A percentile compares a stretch with the other conserved stretches of the same genome.
phyloP scores from a whole-genome alignment of 2,888 invertebrate genomes.

The Tetragonisca angustula region DNA sequence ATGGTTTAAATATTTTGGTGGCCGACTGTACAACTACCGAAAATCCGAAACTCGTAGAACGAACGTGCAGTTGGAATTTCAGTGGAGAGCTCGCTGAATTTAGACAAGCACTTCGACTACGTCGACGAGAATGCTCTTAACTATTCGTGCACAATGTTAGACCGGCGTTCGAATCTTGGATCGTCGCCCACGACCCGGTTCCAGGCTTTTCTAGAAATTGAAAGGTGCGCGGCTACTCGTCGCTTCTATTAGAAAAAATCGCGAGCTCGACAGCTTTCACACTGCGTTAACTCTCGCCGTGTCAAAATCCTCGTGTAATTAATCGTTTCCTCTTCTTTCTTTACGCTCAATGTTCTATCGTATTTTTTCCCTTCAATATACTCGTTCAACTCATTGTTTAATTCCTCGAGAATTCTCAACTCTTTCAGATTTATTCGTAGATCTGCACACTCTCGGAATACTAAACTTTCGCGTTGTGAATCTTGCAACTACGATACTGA shows the following conservation, averaged over 20 bases:
- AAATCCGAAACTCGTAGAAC: not conserved
- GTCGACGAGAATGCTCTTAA: constrained; percentile 34
- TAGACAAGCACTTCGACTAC: constrained; percentile 24
- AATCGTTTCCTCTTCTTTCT: not conserved
- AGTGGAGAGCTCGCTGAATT: not conserved
- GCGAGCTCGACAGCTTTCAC: constrained; percentile 68
- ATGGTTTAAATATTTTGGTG: too few species aligned
- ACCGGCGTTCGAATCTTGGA: constrained; percentile 45
- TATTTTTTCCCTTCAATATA: not conserved
- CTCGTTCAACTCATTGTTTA: too few species aligned
- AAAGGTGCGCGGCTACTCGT: constrained; percentile 50
- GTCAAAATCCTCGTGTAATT: constrained; percentile 46
- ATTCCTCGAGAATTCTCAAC: too few species aligned
- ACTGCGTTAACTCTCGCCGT: constrained; percentile 61
- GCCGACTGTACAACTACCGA: not conserved
- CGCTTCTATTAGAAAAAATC: constrained; percentile 52
- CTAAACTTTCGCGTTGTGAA: too few species aligned
- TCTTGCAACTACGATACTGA: too few species aligned
- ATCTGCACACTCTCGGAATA: too few species aligned
- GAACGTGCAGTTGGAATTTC: constrained; percentile 1
- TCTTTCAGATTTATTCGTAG: too few species aligned
- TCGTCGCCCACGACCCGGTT: constrained; percentile 51
- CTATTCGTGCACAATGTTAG: constrained; percentile 2
- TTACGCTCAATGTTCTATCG: not conserved
- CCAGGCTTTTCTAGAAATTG: constrained; percentile 56